Base-by-base conservation (phyloP, 2,888 invertebrate species). In the Apodemia zela region DNA sequence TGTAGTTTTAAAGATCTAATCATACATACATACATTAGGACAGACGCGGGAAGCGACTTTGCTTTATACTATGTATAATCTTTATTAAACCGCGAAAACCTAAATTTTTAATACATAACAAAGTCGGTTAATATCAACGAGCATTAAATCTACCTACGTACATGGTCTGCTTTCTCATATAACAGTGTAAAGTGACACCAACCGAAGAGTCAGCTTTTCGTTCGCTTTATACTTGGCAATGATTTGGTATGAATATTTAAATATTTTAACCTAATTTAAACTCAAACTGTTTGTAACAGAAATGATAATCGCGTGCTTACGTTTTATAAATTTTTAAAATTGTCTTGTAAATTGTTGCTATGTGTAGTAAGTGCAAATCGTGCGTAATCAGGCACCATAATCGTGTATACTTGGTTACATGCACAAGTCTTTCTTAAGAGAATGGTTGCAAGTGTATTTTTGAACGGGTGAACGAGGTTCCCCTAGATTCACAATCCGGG, bases 141-240 rank as follows among this genome's bases (percentile, higher is more conserved):
- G 11, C 21, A 51, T 10, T 51, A 51, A 38, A 51, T 51, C 13
- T 21, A 21, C 13, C 51, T 51, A 18, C 51, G 6, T 21, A 51
- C 51, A 63, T 69, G 71, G 70, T 72, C 73, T 70, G 69, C 69
- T 73, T 73, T 73, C 71, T 69, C 70, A 70, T 66, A 70, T 73
- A 69, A 69, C 66, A 65, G 74, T 75, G 86, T 81, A 87, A 87
- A 80, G 69, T 68, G 81, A 87, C 79, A 84, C 85, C 77, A 61
- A 71, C 59, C 72, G 73, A 71, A 65, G 71, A 73, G 76, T 84
- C 85, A 84, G 84, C 84, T 69, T 70, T 71, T 72, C 69, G 66
- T 64, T 64, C 60, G 62, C 61, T 57, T 45, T 59, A 59, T 51
- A 66, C 18, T 58, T 11, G 29, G 35, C 63, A 51, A 63, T 61